Percentiles rank a stretch among this genome's conserved stretches.
Evolutionary conservation across 2,888 invertebrate species (phyloP).

Genomic region (Synergus itoensis): DNA sequence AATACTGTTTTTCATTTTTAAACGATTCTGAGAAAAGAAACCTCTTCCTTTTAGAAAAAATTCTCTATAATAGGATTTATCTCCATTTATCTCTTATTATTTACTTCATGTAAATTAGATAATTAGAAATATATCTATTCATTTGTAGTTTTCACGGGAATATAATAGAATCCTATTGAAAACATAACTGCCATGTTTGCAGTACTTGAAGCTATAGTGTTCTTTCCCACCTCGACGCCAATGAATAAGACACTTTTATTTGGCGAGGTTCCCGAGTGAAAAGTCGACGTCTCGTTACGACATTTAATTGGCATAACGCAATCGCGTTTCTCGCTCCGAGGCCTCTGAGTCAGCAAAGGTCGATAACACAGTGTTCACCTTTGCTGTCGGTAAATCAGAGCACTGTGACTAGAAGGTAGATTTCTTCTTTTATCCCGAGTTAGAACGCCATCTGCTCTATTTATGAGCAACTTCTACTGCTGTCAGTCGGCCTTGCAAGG

Average conservation of each 20-base stretch:
- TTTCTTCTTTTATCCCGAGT: constrained; percentile 33
- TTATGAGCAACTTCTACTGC: constrained; percentile 39
- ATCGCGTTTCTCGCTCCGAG: constrained; percentile 6
- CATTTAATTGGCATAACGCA: constrained; percentile 42
- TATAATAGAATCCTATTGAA: too few relatives aligned
- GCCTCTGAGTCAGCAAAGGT: constrained; percentile 42
- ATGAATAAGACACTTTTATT: constrained; percentile 46
- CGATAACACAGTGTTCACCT: constrained; percentile 30
- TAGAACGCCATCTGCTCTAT: constrained; percentile 58
- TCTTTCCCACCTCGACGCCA: constrained; percentile 27
- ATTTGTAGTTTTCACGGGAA: too few relatives aligned
- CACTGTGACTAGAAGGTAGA: constrained; percentile 41
- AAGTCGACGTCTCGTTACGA: constrained; percentile 61
- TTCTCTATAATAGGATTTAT: too few relatives aligned
- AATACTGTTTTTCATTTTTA: too few relatives aligned
- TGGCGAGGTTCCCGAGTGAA: constrained; percentile 42
- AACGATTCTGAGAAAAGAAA: too few relatives aligned
- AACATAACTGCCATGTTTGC: too few relatives aligned
- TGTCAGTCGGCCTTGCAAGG: constrained; percentile 74
- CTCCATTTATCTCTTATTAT: too few relatives aligned
- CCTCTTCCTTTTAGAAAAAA: too few relatives aligned
- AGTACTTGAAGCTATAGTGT: neutral
- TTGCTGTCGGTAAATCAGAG: constrained; percentile 61
- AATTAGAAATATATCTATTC: too few relatives aligned
- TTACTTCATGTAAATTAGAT: too few relatives aligned